phyloP scores from a whole-genome alignment of 1,140 invertebrate species.

The Cecropterus lyciades region DNA sequence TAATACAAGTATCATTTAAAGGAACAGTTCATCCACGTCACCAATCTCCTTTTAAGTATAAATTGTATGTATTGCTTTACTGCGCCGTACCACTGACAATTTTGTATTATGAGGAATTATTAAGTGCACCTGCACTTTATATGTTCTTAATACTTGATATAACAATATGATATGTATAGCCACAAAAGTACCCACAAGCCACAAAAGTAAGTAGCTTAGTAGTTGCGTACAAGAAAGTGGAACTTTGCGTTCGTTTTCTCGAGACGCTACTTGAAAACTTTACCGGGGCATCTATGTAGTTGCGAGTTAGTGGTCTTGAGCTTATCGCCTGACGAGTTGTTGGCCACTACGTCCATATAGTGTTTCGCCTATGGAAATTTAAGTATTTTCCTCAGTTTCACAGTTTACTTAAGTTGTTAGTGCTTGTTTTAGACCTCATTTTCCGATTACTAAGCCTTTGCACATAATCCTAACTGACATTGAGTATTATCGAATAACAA shows the following conservation, averaged over 20 bases:
- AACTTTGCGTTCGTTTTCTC: background rate
- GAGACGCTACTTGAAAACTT: background rate
- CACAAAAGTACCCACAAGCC: background rate
- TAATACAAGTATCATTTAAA: no score
- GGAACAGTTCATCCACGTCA: no score
- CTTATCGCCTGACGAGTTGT: background rate
- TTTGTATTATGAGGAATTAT: background rate
- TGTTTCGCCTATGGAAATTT: no score
- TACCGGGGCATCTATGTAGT: constrained; percentile 1
- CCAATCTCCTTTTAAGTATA: no score
- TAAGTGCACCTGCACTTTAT: background rate
- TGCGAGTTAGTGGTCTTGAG: background rate
- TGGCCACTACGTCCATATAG: background rate
- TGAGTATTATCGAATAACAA: no score
- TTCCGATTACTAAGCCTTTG: no score
- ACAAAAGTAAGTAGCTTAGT: background rate
- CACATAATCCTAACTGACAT: no score
- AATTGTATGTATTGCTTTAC: no score
- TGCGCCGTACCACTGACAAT: no score
- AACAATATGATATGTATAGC: background rate
- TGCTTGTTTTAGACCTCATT: no score
- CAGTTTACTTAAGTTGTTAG: no score
- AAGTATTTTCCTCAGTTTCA: background rate
- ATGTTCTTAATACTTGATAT: background rate
- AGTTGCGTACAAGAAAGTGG: background rate